These are phyloP conservation scores for Pseudotriccus pelzelni DNA, from an alignment of 2,797 vertebrate species.

Conservation along the genomic window DNA sequence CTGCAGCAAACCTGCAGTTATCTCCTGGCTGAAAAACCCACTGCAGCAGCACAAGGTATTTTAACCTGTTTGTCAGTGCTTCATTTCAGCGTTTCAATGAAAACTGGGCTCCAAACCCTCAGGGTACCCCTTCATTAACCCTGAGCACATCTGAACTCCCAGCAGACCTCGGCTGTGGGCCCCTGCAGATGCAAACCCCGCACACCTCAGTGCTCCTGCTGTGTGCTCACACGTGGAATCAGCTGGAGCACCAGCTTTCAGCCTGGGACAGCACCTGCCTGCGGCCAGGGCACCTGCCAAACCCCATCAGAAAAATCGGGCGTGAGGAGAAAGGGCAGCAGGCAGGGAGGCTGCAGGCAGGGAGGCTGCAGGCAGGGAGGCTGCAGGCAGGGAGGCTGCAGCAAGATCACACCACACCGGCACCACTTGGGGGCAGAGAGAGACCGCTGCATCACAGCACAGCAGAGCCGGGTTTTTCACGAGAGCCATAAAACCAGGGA, in stretches of 20 bases:
- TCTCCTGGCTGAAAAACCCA: fast-evolving
- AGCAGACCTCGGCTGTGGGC: not conserved
- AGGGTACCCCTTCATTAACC: fast-evolving
- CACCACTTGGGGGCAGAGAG: slow-evolving; percentile 65
- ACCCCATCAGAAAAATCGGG: not conserved
- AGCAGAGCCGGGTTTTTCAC: not conserved
- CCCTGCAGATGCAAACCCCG: not conserved
- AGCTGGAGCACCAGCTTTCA: fast-evolving
- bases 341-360: not conserved
- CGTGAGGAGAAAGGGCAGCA: not conserved
- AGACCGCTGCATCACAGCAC: not conserved
- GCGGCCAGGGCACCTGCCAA: not conserved
- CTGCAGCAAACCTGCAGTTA: not conserved
- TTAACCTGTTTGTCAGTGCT: not conserved
- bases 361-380: not conserved
- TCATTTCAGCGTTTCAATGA: not conserved
- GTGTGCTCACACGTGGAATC: fast-evolving
- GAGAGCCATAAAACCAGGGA: not conserved
- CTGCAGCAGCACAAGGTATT: not conserved
- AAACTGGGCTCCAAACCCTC: not conserved
- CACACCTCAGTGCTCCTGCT: not conserved
- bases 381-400: not conserved
- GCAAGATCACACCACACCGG: not conserved
- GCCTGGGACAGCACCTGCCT: not conserved
- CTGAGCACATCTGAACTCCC: fast-evolving